These are phyloP conservation scores for Trichopria drosophilae DNA, from an alignment of 2,888 invertebrate genomes.

Conservation along the genomic window DNA sequence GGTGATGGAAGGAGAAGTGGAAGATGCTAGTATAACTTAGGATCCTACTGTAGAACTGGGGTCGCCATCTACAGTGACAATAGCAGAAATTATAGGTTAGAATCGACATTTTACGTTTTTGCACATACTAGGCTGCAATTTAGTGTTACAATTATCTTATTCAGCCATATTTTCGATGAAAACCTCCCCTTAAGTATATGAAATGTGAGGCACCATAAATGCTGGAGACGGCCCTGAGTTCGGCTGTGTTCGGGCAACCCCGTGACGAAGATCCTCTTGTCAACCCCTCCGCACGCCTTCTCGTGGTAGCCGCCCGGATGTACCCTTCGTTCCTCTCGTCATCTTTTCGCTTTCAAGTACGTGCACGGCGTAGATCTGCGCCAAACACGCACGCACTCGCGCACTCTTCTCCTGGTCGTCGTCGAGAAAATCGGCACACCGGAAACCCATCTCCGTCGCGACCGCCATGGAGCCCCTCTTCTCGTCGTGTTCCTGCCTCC, in stretches of 20 bases:
- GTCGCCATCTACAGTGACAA: too few species aligned
- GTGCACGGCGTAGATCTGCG: neutral
- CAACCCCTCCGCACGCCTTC: constrained; percentile 42
- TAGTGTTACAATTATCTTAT: too few species aligned
- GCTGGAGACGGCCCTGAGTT: constrained; percentile 46
- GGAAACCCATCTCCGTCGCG: constrained; percentile 29
- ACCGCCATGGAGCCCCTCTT: constrained; percentile 13
- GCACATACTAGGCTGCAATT: too few species aligned
- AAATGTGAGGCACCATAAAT: too few species aligned
- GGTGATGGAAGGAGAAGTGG: too few species aligned
- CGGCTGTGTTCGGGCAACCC: constrained; percentile 41
- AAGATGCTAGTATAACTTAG: too few species aligned
- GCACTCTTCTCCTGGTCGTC: constrained; percentile 32
- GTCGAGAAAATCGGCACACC: constrained; percentile 40
- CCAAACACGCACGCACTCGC: constrained; percentile 40
- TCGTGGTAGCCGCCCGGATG: constrained; percentile 36
- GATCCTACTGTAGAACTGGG: too few species aligned
- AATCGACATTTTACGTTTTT: too few species aligned
- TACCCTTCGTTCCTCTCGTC: constrained; percentile 50
- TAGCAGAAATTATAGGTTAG: too few species aligned
- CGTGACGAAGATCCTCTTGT: constrained; percentile 49
- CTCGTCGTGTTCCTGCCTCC: constrained; percentile 12
- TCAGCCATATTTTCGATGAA: too few species aligned
- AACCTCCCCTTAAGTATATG: too few species aligned
- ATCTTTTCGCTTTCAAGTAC: constrained; percentile 53